Evolutionary conservation across 2,113 vertebrate genomes (phyloP).

Genomic region (Leptobrachium ailaonicum): DNA sequence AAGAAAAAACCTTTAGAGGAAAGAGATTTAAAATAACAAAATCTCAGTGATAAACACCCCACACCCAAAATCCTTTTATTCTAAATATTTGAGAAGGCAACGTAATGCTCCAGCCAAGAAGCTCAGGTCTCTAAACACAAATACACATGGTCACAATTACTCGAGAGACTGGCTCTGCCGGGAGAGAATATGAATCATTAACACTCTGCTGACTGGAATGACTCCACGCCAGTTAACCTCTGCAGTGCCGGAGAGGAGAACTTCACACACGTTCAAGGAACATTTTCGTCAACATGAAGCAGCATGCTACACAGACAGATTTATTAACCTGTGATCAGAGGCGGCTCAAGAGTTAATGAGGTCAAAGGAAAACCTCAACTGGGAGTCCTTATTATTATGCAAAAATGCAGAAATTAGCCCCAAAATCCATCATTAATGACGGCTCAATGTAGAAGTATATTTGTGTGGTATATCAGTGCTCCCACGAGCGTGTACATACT

Average conservation of each 20-base stretch:
- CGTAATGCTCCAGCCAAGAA: slow-evolving; percentile 32
- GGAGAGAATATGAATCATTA: slow-evolving; percentile 31
- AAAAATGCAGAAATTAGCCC: no score
- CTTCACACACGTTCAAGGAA: background rate
- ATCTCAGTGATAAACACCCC: slow-evolving; percentile 43
- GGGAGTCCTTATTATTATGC: no score
- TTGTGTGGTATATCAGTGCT: no score
- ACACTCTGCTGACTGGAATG: slow-evolving; percentile 10
- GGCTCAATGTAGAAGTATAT: no score
- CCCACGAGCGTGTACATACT: no score
- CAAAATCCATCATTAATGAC: no score
- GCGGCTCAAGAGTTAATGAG: no score
- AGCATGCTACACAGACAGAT: no score
- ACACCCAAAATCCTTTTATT: slow-evolving; percentile 42
- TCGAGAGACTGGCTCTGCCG: slow-evolving; percentile 20
- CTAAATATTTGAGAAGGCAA: slow-evolving; percentile 43
- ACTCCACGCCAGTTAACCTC: background rate
- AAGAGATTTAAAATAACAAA: slow-evolving; percentile 10
- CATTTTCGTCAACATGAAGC: no score
- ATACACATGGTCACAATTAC: slow-evolving; percentile 50
- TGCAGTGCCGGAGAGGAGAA: background rate
- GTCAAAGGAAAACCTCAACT: no score
- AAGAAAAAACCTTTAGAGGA: slow-evolving; percentile 15
- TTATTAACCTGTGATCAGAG: no score
- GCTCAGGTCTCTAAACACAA: slow-evolving; percentile 38